Conservation (phyloP, 2,888 invertebrate genomes). For the Megaustenia siamemsis region DNA sequence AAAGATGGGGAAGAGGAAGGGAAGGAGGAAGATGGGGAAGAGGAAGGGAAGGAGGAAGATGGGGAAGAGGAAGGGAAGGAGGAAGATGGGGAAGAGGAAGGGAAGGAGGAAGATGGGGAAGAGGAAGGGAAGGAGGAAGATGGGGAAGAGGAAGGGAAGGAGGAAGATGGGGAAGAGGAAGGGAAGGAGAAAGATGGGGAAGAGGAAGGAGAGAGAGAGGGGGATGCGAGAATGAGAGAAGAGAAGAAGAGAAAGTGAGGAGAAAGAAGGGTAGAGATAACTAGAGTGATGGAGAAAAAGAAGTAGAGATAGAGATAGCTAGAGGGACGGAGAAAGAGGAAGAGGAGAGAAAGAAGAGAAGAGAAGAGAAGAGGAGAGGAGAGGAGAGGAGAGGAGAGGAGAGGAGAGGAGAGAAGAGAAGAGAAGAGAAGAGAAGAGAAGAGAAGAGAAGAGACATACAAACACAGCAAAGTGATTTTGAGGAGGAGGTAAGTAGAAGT, state of each 20-base stretch:
- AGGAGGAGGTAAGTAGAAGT: no score
- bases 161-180: not conserved
- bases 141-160: not conserved
- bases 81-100: not conserved
- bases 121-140: not conserved
- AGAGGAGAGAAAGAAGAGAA: not conserved
- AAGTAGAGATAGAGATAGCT: no score
- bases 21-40: not conserved
- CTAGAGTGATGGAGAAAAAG: not conserved
- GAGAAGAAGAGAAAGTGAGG: no score
- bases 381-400: no score
- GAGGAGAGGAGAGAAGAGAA: no score
- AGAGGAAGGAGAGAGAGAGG: no score
- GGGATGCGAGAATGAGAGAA: no score
- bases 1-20: not conserved
- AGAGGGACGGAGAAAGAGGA: not conserved
- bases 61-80: not conserved
- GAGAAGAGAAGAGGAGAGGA: no score
- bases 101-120: not conserved
- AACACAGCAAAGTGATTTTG: no score
- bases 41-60: not conserved
- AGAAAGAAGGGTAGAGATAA: no score
- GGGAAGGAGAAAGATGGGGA: not conserved
- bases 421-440: no score
- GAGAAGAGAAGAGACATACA: no score